Conservation (phyloP, 2,888 invertebrate genomes). For the Actias luna region DNA sequence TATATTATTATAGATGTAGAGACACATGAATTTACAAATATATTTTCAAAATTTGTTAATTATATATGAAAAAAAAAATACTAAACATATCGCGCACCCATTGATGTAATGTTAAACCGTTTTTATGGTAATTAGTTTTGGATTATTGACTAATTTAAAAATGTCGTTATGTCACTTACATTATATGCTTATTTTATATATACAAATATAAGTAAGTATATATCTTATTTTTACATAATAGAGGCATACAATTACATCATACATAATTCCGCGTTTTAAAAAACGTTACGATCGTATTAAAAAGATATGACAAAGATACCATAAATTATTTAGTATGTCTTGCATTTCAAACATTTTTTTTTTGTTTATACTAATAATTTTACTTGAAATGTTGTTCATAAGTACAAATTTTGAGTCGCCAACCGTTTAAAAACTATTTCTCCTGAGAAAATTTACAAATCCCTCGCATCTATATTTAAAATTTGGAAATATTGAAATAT, state of each 20-base stretch:
- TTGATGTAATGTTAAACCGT: background rate
- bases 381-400: background rate
- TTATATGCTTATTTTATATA: no score
- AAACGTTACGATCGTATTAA: background rate
- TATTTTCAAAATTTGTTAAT: no score
- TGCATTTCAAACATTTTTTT: background rate
- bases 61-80: no score
- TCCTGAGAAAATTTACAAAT: background rate
- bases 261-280: background rate
- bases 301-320: no score
- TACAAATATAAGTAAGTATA: no score
- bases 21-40: no score
- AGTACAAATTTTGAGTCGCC: background rate
- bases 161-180: background rate
- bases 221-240: no score
- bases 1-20: no score
- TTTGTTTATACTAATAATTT: background rate
- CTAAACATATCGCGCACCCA: no score
- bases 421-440: background rate
- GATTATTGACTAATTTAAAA: background rate
- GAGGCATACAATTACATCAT: no score
- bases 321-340: no score
- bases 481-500: background rate
- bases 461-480: background rate
- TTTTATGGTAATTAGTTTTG: background rate